Percentiles rank a stretch among this genome's conserved stretches.
phyloP scores from a whole-genome alignment of 2,113 vertebrate species.

The Prolemur simus region DNA sequence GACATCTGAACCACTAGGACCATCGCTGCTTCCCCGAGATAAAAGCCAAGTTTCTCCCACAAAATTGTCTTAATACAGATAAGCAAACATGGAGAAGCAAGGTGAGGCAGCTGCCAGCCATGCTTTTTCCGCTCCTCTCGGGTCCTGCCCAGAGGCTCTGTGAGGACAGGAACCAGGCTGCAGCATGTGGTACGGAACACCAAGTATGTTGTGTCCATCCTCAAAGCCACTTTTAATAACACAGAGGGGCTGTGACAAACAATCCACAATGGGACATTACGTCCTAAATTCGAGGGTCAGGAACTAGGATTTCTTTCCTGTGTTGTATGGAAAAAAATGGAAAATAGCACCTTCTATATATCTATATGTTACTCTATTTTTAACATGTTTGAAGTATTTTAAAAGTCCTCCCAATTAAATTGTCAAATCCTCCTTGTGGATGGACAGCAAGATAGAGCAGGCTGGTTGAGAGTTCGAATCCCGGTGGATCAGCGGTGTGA shows the following conservation, averaged over 20 bases:
- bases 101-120: too few species aligned
- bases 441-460: not conserved
- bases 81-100: not conserved
- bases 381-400: not conserved
- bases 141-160: not conserved
- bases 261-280: not conserved
- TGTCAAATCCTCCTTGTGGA: not conserved
- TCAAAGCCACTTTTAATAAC: not conserved
- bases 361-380: not conserved
- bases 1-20: not conserved
- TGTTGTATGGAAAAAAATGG: not conserved
- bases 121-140: rapidly evolving
- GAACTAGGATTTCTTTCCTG: not conserved
- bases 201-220: rapidly evolving
- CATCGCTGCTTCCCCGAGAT: not conserved
- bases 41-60: not conserved
- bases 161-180: not conserved
- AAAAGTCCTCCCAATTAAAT: slow-evolving; percentile 7
- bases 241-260: not conserved
- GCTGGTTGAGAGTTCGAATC: not conserved
- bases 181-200: rapidly evolving
- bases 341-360: slow-evolving; percentile 24
- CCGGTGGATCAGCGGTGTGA: not conserved
- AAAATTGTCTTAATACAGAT: not conserved
- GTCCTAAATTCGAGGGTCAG: not conserved